Conservation (phyloP, 2,113 vertebrate genomes). For the Eolophus roseicapilla region DNA sequence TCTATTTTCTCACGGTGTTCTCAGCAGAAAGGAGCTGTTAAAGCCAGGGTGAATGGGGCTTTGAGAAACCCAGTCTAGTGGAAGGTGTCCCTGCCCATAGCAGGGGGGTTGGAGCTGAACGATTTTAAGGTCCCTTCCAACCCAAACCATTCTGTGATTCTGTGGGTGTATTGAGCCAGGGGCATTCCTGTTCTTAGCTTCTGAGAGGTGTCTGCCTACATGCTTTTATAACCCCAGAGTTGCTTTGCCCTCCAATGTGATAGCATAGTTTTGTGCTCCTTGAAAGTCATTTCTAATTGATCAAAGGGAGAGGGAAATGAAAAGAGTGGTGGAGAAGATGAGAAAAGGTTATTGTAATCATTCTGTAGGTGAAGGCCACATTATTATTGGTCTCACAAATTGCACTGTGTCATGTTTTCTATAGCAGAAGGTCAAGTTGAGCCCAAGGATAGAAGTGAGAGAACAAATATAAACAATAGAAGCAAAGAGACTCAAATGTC, state of each 20-base stretch:
- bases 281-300: slow-evolving; percentile 27
- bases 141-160: neutral
- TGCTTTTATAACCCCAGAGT: neutral
- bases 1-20: neutral
- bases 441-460: slow-evolving; percentile 74
- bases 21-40: neutral
- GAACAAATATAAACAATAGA: slow-evolving; percentile 55
- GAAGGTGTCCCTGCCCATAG: neutral
- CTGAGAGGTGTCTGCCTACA: neutral
- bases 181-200: neutral
- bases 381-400: slow-evolving; percentile 55
- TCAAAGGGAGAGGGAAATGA: neutral
- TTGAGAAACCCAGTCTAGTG: neutral
- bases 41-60: neutral
- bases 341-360: slow-evolving; percentile 49
- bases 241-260: neutral
- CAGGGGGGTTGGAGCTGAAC: neutral
- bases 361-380: neutral
- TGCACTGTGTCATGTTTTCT: slow-evolving; percentile 11
- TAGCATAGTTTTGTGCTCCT: neutral
- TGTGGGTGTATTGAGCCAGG: neutral
- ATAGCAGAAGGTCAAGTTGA: slow-evolving; percentile 74
- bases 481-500: neutral
- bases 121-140: neutral
- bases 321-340: neutral